Percentiles rank a stretch among this genome's conserved stretches.
phyloP scores from a whole-genome alignment of 2,797 vertebrate species.

The Melanotaenia trifasciata region DNA sequence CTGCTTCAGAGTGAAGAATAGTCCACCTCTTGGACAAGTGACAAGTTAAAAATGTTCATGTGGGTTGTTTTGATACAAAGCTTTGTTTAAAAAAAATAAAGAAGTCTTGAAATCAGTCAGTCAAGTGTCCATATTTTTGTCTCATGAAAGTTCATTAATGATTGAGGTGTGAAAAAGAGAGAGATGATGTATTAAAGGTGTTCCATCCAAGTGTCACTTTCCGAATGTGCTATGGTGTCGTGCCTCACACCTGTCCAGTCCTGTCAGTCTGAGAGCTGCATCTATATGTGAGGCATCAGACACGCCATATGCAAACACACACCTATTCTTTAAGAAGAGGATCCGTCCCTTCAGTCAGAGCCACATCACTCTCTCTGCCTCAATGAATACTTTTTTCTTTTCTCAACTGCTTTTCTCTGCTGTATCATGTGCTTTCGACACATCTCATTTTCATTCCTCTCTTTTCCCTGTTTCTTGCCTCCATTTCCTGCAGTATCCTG shows the following conservation, averaged over 20 bases:
- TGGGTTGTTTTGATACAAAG: slow-evolving; percentile 10
- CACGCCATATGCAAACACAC: slow-evolving; percentile 72
- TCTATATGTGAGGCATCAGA: slow-evolving; percentile 53
- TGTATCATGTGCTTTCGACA: slow-evolving; percentile 34
- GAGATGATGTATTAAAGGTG: too few relatives aligned
- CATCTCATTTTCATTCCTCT: slow-evolving; percentile 38
- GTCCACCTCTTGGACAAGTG: slow-evolving; percentile 8
- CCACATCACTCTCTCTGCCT: slow-evolving; percentile 34
- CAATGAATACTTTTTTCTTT: slow-evolving; percentile 42
- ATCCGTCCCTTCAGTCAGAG: slow-evolving; percentile 45
- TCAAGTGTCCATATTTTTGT: too few relatives aligned
- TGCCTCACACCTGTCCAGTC: slow-evolving; percentile 69
- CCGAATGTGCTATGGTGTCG: slow-evolving; percentile 40
- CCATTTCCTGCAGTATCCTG: slow-evolving; percentile 30
- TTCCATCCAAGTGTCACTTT: slow-evolving; percentile 55
- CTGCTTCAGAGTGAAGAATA: slow-evolving; percentile 43
- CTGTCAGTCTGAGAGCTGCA: slow-evolving; percentile 70
- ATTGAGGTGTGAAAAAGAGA: slow-evolving; percentile 27
- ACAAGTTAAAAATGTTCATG: slow-evolving; percentile 21
- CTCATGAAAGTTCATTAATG: slow-evolving; percentile 3
- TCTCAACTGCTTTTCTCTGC: slow-evolving; percentile 28
- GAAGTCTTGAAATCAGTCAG: too few relatives aligned
- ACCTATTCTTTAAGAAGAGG: slow-evolving; percentile 58
- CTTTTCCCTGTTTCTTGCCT: slow-evolving; percentile 20
- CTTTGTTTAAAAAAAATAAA: slow-evolving; percentile 8